Conservation (phyloP, 2,113 vertebrate species). For the Chaetodon auriga region DNA sequence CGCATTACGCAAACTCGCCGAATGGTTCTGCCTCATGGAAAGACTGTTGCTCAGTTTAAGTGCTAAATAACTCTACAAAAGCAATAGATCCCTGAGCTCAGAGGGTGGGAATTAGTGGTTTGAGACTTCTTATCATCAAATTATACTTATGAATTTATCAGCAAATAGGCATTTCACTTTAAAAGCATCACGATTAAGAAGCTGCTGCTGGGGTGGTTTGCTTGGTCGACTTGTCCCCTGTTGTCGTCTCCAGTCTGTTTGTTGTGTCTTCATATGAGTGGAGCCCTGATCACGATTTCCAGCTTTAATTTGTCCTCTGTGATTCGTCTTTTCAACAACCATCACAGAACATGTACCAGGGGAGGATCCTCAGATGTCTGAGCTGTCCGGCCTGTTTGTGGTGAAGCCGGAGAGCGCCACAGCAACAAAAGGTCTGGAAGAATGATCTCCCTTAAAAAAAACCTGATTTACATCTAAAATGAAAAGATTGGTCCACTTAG, state of each 20-base stretch:
- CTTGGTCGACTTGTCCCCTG: conserved; percentile 54
- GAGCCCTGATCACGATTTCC: neutral
- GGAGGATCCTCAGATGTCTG: conserved; percentile 72
- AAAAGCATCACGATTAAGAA: neutral
- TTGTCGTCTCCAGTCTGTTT: conserved; percentile 13
- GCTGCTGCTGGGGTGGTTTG: conserved; percentile 53
- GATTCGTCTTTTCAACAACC: conserved; percentile 7
- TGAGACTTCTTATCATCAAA: conserved; percentile 18
- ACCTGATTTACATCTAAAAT: conserved; percentile 20
- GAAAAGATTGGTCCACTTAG: conserved; percentile 3
- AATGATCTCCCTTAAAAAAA: conserved; percentile 15
- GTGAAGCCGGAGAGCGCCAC: conserved; percentile 82
- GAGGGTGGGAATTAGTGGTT: conserved; percentile 13
- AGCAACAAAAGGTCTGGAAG: conserved; percentile 80
- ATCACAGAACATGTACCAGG: conserved; percentile 69
- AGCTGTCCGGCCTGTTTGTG: conserved; percentile 85
- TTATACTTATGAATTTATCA: neutral
- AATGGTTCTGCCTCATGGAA: conserved; percentile 5
- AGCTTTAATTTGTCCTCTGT: conserved; percentile 40
- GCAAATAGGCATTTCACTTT: neutral
- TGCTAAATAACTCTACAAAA: neutral
- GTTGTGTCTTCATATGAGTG: conserved; percentile 1
- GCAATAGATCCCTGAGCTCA: neutral
- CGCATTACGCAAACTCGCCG: neutral
- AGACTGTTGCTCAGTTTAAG: conserved; percentile 36